phyloP scores from a whole-genome alignment of 2,888 invertebrate species.

The Cataglyphis altisquamis region DNA sequence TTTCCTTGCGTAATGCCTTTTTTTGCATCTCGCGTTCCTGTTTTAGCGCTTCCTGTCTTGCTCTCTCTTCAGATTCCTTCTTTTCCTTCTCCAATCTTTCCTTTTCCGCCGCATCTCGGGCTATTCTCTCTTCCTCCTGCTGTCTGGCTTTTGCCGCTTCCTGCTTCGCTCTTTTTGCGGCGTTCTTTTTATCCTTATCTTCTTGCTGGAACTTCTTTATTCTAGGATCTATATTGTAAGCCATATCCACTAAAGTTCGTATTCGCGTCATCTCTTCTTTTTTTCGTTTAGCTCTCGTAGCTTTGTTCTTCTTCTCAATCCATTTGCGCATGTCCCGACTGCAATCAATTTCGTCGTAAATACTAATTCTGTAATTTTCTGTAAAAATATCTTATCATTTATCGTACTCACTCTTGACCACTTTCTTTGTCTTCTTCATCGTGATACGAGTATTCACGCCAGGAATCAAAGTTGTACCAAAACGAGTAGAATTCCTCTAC shows the following conservation, averaged over 20 bases:
- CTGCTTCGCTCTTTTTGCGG: slow-evolving; percentile 95
- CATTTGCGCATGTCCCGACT: slow-evolving; percentile 97
- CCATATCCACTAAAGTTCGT: slow-evolving; percentile 95
- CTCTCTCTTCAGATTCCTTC: slow-evolving; percentile 93
- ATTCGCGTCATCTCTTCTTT: slow-evolving; percentile 99
- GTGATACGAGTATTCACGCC: slow-evolving; percentile 99
- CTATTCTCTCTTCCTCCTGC: slow-evolving; percentile 93
- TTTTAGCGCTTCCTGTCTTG: slow-evolving; percentile 92
- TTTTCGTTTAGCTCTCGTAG: slow-evolving; percentile 95
- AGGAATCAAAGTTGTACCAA: slow-evolving; percentile 99
- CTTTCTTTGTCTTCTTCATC: slow-evolving; percentile 99
- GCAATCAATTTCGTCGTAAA: slow-evolving; percentile 43
- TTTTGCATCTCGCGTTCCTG: slow-evolving; percentile 95
- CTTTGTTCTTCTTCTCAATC: slow-evolving; percentile 99
- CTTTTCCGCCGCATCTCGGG: slow-evolving; percentile 90
- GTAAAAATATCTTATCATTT: background rate
- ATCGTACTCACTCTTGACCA: slow-evolving; percentile 91
- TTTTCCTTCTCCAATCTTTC: slow-evolving; percentile 90
- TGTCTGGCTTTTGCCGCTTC: slow-evolving; percentile 93
- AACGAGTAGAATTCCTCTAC: slow-evolving; percentile 98
- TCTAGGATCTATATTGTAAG: slow-evolving; percentile 97
- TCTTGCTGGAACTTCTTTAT: slow-evolving; percentile 97
- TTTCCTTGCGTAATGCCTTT: slow-evolving; percentile 94
- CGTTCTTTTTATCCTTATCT: slow-evolving; percentile 96
- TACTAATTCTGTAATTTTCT: slow-evolving; percentile 21